These are phyloP conservation scores for Heloderma charlesbogerti DNA, from an alignment of 2,113 vertebrate genomes.

Conservation along the genomic window DNA sequence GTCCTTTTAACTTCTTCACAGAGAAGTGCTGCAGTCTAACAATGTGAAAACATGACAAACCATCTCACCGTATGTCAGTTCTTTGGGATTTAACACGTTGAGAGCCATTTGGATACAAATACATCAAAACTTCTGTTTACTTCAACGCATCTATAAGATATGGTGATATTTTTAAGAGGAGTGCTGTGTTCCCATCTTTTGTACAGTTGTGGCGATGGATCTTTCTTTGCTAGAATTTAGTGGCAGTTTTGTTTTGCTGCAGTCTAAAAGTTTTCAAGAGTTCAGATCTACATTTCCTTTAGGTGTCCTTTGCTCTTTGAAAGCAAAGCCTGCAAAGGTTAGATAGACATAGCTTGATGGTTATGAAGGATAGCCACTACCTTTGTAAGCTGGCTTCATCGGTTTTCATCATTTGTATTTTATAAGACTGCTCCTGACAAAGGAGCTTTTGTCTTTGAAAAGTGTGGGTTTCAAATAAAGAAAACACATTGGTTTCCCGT, in stretches of 20 bases:
- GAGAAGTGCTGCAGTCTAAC: not conserved
- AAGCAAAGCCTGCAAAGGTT: not conserved
- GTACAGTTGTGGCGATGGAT: not conserved
- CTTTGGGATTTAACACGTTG: not conserved
- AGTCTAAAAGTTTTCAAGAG: not conserved
- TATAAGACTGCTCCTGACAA: too few species aligned
- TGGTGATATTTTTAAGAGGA: not conserved
- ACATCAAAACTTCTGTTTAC: constrained; percentile 2
- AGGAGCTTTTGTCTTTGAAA: too few species aligned
- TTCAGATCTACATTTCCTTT: not conserved
- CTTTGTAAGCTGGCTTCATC: too few species aligned
- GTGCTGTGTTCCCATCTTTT: not conserved
- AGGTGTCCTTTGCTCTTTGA: not conserved
- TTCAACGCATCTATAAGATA: not conserved
- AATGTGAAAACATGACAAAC: constrained; percentile 12
- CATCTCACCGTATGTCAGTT: not conserved
- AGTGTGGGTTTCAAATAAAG: too few species aligned
- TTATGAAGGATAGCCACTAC: too few species aligned
- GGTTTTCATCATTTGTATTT: too few species aligned
- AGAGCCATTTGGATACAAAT: not conserved
- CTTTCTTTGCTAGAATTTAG: not conserved
- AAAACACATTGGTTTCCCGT: too few species aligned
- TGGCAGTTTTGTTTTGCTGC: not conserved
- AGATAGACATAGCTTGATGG: not conserved
- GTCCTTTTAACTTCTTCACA: not conserved